These are phyloP conservation scores for Ciona savignyi DNA, from an alignment of 23 tunicate species.

Conservation along the genomic window DNA sequence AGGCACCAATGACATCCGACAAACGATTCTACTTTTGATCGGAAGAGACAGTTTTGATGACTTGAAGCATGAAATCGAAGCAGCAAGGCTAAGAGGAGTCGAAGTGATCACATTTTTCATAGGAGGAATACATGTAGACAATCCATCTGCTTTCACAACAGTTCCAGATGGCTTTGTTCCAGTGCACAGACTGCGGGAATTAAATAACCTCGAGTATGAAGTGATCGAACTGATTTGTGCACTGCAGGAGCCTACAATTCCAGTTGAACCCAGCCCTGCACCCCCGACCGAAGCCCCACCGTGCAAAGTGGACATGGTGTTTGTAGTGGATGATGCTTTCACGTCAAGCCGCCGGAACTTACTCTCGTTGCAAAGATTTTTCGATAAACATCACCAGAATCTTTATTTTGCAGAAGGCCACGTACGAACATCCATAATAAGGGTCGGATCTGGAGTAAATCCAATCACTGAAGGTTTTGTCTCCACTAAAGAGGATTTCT, in stretches of 20 bases:
- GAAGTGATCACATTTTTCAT: conserved; percentile 33
- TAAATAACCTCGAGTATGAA: conserved; percentile 30
- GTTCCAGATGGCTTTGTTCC: conserved; percentile 18
- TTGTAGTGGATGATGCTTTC: conserved; percentile 38
- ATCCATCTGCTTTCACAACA: conserved; percentile 20
- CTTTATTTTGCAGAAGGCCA: conserved; percentile 12
- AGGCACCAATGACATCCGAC: not conserved
- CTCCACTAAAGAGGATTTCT: not conserved
- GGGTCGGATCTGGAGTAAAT: conserved; percentile 3
- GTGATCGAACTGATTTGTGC: conserved; percentile 39
- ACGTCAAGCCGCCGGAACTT: not conserved
- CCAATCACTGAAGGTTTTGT: conserved; percentile 14
- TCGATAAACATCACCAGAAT: not conserved
- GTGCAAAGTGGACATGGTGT: conserved; percentile 34
- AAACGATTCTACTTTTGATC: conserved; percentile 16
- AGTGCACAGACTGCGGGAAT: conserved; percentile 2
- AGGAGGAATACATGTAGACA: conserved; percentile 10
- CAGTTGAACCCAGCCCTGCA: conserved; percentile 5
- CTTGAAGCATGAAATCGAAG: conserved; percentile 6
- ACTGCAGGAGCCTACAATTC: not conserved
- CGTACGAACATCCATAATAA: conserved; percentile 6
- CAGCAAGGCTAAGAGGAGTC: conserved; percentile 5
- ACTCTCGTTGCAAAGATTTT: not conserved
- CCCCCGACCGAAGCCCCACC: conserved; percentile 15
- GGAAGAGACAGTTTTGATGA: conserved; percentile 31